A percentile compares a stretch with the other conserved stretches of the same genome.
phyloP scores from a whole-genome alignment of 2,888 invertebrate genomes.

The Drosophila flavopinicola region DNA sequence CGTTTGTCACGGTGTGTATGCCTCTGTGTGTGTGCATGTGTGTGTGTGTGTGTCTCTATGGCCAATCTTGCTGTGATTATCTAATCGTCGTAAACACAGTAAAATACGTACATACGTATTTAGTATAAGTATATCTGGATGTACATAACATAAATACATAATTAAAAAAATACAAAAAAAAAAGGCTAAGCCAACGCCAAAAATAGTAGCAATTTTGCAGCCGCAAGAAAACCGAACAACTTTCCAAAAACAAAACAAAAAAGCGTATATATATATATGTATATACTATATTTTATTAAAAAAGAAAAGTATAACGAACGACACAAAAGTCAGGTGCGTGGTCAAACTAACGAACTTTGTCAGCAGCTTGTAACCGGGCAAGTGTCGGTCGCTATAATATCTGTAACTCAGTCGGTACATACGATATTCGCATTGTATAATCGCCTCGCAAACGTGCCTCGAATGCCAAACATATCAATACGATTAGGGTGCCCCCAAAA shows the following conservation, averaged over 20 bases:
- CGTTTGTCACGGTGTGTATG: slow-evolving; percentile 23
- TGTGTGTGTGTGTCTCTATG: slow-evolving; percentile 31
- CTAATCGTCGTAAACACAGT: slow-evolving; percentile 65
- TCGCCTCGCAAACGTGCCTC: slow-evolving; percentile 58
- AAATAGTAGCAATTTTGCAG: slow-evolving; percentile 47
- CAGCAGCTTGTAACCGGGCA: slow-evolving; percentile 24
- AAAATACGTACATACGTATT: slow-evolving; percentile 30
- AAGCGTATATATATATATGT: slow-evolving; percentile 8
- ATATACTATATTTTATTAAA: slow-evolving; percentile 21
- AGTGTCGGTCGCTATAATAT: slow-evolving; percentile 10
- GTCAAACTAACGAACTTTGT: slow-evolving; percentile 52
- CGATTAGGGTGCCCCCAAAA: slow-evolving; percentile 42
- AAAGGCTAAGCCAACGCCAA: slow-evolving; percentile 46
- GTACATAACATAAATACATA: slow-evolving; percentile 32
- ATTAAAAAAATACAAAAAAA: slow-evolving; percentile 42
- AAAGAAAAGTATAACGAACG: slow-evolving; percentile 33
- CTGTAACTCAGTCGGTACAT: neutral
- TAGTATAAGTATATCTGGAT: slow-evolving; percentile 4
- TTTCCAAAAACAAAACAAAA: slow-evolving; percentile 39
- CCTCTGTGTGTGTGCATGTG: slow-evolving; percentile 14
- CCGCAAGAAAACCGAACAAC: slow-evolving; percentile 48
- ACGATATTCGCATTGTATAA: slow-evolving; percentile 66
- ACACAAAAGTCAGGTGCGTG: slow-evolving; percentile 58
- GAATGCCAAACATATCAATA: slow-evolving; percentile 26
- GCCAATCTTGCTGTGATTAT: slow-evolving; percentile 65